Conservation (phyloP, 2,113 vertebrate species). For the Genyomyrus donnyi region DNA sequence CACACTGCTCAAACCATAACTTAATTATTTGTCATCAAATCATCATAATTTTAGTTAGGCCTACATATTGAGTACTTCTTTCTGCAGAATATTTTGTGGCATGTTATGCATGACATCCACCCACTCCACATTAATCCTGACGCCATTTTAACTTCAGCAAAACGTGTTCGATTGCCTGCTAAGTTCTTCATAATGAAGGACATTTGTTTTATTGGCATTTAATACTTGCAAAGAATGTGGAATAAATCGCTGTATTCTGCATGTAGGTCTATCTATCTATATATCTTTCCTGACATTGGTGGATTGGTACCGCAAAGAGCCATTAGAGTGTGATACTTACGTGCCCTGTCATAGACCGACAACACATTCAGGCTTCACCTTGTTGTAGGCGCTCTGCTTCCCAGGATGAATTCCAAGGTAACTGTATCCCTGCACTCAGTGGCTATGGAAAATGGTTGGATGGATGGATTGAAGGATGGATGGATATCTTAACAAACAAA, state of each 20-base stretch:
- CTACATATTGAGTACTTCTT: neutral
- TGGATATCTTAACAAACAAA: neutral
- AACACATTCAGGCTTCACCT: neutral
- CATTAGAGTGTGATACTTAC: neutral
- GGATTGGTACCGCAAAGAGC: neutral
- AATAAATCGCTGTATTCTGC: neutral
- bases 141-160: neutral
- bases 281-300: neutral
- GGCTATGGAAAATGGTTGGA: neutral
- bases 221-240: neutral
- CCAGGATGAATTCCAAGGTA: neutral
- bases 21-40: neutral
- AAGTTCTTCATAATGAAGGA: neutral
- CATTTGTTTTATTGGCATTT: neutral
- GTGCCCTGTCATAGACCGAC: neutral
- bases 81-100: neutral
- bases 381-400: neutral
- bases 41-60: neutral
- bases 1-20: neutral
- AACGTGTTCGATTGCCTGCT: neutral
- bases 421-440: neutral
- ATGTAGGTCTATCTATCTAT: neutral
- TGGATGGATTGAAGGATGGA: neutral
- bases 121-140: neutral
- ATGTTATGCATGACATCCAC: neutral